Evolutionary conservation across 1,140 invertebrate species (phyloP).

Genomic region (Rhopalosiphum padi): DNA sequence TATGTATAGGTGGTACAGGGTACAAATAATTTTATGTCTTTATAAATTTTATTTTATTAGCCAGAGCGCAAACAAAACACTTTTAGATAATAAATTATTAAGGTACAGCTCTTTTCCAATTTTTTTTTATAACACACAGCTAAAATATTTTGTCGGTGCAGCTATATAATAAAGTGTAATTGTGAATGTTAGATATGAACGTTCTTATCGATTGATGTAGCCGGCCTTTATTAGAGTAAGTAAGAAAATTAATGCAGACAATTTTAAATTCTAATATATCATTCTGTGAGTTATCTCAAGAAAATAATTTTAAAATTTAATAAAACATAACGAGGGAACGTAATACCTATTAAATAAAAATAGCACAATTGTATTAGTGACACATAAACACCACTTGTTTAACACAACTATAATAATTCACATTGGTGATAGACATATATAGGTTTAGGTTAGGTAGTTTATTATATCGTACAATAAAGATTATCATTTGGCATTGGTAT

Average conservation of each 20-base stretch:
- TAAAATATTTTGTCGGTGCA: neutral
- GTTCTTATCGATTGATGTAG: neutral
- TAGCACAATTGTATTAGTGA: neutral
- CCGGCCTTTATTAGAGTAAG: neutral
- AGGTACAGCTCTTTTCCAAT: neutral
- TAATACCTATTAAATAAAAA: neutral
- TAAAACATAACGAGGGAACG: neutral
- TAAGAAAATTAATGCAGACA: neutral
- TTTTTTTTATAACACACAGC: neutral
- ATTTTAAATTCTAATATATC: neutral
- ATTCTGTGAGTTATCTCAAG: neutral
- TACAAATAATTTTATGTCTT: neutral
- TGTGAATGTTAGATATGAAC: neutral
- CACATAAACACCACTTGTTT: neutral
- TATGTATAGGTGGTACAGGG: neutral
- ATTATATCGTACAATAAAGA: neutral
- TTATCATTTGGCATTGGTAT: neutral
- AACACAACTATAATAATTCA: neutral
- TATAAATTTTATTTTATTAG: conserved; percentile 7
- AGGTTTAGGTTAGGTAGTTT: neutral
- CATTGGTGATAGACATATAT: neutral
- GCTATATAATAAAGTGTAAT: neutral
- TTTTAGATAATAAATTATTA: conserved; percentile 4
- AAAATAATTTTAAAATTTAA: neutral
- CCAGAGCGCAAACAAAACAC: neutral